Evolutionary conservation across 2,888 invertebrate genomes (phyloP).

Genomic region (Drosophila formosana): DNA sequence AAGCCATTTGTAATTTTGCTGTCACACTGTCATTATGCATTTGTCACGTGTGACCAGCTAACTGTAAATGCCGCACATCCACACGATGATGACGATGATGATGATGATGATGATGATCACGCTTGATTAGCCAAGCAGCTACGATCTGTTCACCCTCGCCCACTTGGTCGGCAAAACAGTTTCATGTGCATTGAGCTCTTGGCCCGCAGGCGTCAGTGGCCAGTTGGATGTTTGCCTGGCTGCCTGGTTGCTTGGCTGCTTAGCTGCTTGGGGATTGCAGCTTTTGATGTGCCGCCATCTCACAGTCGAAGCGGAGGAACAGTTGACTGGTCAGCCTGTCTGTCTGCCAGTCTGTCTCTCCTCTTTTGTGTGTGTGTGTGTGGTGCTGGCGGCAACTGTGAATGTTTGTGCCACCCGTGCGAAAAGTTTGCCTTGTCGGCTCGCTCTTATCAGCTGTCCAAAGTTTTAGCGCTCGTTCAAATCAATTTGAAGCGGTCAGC

Average conservation of each 20-base stretch:
- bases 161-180: conserved; percentile 11
- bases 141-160: conserved; percentile 18
- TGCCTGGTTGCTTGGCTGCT: not conserved
- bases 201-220: conserved; percentile 58
- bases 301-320: conserved; percentile 23
- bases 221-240: not conserved
- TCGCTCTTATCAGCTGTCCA: conserved; percentile 70
- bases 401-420: conserved; percentile 69
- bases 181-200: conserved; percentile 51
- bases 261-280: conserved; percentile 35
- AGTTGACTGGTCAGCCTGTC: conserved; percentile 32
- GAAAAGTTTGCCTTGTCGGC: conserved; percentile 65
- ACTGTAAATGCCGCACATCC: conserved; percentile 33
- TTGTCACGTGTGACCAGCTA: conserved; percentile 37
- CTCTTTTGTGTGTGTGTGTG: not conserved
- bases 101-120: conserved; percentile 53
- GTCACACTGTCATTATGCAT: conserved; percentile 32
- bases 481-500: conserved; percentile 72
- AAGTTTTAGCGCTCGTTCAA: conserved; percentile 71
- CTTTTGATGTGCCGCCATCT: conserved; percentile 67
- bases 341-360: not conserved
- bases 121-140: conserved; percentile 63
- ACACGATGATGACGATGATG: conserved; percentile 9
- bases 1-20: not conserved
- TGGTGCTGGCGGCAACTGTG: conserved; percentile 16